These are phyloP conservation scores for Gari tellinella DNA, from an alignment of 2,888 invertebrate species.

Conservation along the genomic window DNA sequence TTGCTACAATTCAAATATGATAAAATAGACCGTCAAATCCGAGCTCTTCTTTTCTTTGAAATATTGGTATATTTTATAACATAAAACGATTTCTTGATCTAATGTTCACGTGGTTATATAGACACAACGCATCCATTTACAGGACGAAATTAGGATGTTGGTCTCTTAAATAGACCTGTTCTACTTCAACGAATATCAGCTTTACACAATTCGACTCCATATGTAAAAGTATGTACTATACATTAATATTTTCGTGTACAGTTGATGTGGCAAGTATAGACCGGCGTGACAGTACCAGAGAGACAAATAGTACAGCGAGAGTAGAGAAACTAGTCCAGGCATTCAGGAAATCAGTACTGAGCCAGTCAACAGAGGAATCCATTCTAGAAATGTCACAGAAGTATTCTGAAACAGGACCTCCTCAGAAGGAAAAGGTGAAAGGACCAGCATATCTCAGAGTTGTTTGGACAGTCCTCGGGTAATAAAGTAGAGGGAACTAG, in stretches of 20 bases:
- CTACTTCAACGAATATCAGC: too few species aligned
- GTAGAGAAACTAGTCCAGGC: constrained; percentile 51
- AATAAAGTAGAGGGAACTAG: too few species aligned
- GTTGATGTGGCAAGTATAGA: constrained; percentile 76
- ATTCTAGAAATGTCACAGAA: constrained; percentile 12
- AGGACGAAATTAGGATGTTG: too few species aligned
- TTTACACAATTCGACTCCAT: too few species aligned
- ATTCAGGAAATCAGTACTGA: constrained; percentile 28
- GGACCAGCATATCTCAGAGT: constrained; percentile 23
- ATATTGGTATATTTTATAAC: too few species aligned
- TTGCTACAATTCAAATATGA: too few species aligned
- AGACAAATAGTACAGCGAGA: constrained; percentile 47
- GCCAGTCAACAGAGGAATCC: constrained; percentile 21
- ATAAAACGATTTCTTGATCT: too few species aligned
- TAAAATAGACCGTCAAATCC: too few species aligned
- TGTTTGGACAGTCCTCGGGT: constrained; percentile 24
- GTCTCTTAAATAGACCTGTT: too few species aligned
- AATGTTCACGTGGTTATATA: too few species aligned
- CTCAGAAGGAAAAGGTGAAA: background rate
- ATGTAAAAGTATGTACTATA: background rate
- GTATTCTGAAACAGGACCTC: background rate
- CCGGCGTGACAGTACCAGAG: constrained; percentile 52
- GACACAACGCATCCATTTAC: too few species aligned
- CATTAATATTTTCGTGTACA: constrained; percentile 13
- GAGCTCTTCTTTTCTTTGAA: too few species aligned